A percentile compares a stretch with the other conserved stretches of the same genome.
These are phyloP conservation scores for Sturnira hondurensis DNA, from an alignment of 2,113 vertebrate genomes.

Conservation along the genomic window DNA sequence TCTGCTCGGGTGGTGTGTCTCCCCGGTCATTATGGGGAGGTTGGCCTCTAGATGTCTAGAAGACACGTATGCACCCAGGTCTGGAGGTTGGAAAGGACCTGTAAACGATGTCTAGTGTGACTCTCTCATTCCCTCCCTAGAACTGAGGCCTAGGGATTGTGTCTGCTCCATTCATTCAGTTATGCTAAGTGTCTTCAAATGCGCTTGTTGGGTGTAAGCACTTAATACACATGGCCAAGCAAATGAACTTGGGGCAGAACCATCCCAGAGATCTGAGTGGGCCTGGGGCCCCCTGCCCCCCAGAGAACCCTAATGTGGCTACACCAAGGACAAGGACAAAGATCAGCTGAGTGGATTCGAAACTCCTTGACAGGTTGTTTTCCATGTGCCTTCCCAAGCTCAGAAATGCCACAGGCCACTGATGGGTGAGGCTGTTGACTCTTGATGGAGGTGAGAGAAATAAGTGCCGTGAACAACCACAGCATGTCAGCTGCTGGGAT, in stretches of 20 bases:
- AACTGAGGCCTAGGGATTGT: not conserved
- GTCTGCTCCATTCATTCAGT: not conserved
- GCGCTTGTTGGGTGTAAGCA: too few relatives aligned
- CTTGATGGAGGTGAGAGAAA: not conserved
- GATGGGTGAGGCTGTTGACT: not conserved
- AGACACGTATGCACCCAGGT: too few relatives aligned
- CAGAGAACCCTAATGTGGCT: not conserved
- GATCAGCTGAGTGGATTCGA: not conserved
- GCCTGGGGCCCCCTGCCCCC: too few relatives aligned
- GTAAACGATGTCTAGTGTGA: too few relatives aligned
- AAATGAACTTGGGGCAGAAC: too few relatives aligned
- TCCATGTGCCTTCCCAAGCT: not conserved
- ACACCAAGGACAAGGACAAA: not conserved
- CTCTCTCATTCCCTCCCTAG: not conserved
- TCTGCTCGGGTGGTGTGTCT: too few relatives aligned
- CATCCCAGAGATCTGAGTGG: too few relatives aligned
- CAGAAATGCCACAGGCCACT: not conserved
- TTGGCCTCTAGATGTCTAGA: too few relatives aligned
- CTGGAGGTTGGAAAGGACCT: too few relatives aligned
- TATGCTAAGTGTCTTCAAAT: too few relatives aligned
- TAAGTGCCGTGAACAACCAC: not conserved
- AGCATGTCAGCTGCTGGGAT: not conserved
- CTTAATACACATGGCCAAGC: too few relatives aligned
- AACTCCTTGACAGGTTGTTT: not conserved
- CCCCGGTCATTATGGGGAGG: too few relatives aligned